A percentile compares a stretch with the other conserved stretches of the same genome.
phyloP scores from a whole-genome alignment of 2,113 vertebrate genomes.

The Microtus oregoni region DNA sequence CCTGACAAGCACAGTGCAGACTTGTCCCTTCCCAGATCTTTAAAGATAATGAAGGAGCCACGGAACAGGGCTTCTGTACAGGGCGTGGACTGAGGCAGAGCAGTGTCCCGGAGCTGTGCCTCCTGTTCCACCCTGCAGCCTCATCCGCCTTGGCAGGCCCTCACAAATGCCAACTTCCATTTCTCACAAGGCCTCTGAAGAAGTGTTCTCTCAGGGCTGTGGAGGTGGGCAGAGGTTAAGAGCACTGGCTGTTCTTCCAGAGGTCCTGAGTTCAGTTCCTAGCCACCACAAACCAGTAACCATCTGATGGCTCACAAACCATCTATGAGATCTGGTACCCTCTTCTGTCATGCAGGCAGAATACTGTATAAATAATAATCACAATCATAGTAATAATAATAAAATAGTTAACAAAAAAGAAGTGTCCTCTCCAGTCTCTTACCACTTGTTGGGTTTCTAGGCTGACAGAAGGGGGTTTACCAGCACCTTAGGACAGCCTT shows the following conservation, averaged over 20 bases:
- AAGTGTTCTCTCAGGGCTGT: neutral
- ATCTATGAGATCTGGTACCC: too few species aligned
- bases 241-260: too few species aligned
- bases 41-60: neutral
- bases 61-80: neutral
- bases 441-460: neutral
- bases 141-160: rapidly evolving
- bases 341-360: too few species aligned
- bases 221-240: too few species aligned
- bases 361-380: too few species aligned
- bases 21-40: neutral
- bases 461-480: neutral
- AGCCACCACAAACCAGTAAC: too few species aligned
- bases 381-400: too few species aligned
- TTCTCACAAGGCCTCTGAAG: neutral
- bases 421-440: neutral
- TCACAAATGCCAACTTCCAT: too few species aligned
- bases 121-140: neutral
- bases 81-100: neutral
- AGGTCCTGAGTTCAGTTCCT: too few species aligned
- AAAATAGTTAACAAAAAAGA: neutral
- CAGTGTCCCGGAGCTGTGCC: too few species aligned
- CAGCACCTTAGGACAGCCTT: neutral
- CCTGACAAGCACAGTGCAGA: neutral
- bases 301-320: too few species aligned